Percentiles rank a stretch among this genome's conserved stretches.
These are phyloP conservation scores for Pachypanchax playfairii DNA, from an alignment of 2,113 vertebrate species.

Conservation along the genomic window DNA sequence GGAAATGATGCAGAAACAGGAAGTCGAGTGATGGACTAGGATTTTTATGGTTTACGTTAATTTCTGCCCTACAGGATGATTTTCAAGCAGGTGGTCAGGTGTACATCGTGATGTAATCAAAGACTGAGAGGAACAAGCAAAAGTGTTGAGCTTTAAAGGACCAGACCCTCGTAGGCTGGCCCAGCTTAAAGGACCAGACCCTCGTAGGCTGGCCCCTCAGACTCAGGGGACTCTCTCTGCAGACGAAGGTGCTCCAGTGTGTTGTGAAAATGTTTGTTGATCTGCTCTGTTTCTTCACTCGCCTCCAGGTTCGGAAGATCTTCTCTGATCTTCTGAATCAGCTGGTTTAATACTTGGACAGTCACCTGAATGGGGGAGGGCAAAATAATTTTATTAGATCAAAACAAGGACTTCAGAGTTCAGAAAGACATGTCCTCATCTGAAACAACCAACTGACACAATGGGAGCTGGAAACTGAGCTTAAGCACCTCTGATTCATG, in stretches of 20 bases:
- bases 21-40: constrained; percentile 7
- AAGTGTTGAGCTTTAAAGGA: constrained; percentile 74
- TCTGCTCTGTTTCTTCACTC: constrained; percentile 98
- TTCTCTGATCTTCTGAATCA: constrained; percentile 98
- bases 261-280: constrained; percentile 99
- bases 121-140: constrained; percentile 24
- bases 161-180: constrained; percentile 89
- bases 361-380: constrained; percentile 84
- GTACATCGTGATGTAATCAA: constrained; percentile 48
- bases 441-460: too few relatives aligned
- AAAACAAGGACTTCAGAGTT: neutral
- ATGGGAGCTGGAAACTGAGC: too few relatives aligned
- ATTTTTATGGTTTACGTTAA: constrained; percentile 22
- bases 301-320: constrained; percentile 97
- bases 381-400: neutral
- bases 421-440: too few relatives aligned
- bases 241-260: constrained; percentile 97
- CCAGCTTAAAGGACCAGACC: constrained; percentile 85
- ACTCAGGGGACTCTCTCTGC: constrained; percentile 92
- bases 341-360: constrained; percentile 96
- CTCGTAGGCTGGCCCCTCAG: constrained; percentile 94
- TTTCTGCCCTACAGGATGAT: constrained; percentile 25
- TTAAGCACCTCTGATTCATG: too few relatives aligned
- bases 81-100: constrained; percentile 36
- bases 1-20: neutral